These are phyloP conservation scores for Glaucidium brasilianum DNA, from an alignment of 2,113 vertebrate species.

Conservation along the genomic window DNA sequence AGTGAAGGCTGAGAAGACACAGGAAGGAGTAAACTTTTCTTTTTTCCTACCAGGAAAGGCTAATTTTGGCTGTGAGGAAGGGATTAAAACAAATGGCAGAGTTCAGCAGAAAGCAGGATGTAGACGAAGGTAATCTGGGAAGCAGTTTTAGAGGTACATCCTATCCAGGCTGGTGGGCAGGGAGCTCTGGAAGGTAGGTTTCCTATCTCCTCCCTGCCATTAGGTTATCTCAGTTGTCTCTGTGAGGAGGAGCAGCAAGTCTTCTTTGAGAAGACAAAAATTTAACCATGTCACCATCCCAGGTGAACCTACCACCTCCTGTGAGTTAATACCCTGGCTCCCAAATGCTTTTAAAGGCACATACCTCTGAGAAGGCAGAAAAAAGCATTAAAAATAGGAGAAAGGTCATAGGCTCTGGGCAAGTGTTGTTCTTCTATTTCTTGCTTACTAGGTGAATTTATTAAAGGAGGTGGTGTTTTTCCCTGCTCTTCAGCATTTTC, in stretches of 20 bases:
- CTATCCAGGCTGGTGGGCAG: background rate
- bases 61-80: background rate
- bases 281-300: background rate
- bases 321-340: background rate
- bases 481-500: background rate
- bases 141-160: background rate
- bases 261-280: background rate
- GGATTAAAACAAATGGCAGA: background rate
- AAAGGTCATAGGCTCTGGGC: background rate
- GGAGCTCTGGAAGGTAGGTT: background rate
- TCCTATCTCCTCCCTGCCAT: background rate
- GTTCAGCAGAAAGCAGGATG: background rate
- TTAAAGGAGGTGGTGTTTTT: background rate
- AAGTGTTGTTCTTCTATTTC: background rate
- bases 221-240: background rate
- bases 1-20: background rate
- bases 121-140: background rate
- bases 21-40: background rate
- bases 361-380: background rate
- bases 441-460: background rate
- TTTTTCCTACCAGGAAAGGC: background rate
- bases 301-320: background rate
- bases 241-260: background rate
- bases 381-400: background rate
- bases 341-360: background rate